Percentiles rank a stretch among this genome's conserved stretches.
Evolutionary conservation across 1,140 invertebrate species (phyloP).

Genomic region (Drosophila navojoa): DNA sequence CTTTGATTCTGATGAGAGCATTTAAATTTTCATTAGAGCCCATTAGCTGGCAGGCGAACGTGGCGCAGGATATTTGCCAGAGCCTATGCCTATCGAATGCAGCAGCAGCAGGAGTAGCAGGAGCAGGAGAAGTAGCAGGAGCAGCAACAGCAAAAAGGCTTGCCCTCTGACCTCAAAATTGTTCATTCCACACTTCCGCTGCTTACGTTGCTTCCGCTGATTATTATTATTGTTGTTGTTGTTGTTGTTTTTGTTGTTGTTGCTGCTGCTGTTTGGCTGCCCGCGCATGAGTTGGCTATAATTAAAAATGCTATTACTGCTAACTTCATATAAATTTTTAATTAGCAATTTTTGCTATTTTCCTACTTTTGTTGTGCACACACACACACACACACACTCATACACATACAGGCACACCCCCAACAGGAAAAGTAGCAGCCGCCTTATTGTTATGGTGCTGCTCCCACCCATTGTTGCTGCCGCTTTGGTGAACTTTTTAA

Average conservation of each 20-base stretch:
- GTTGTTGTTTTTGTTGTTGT: conserved; percentile 34
- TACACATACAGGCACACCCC: neutral
- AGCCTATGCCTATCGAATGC: conserved; percentile 40
- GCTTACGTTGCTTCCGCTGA: conserved; percentile 42
- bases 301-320: conserved; percentile 83
- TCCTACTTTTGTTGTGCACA: conserved; percentile 73
- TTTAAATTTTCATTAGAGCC: conserved; percentile 48
- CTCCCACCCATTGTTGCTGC: conserved; percentile 32
- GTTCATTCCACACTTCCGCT: conserved; percentile 77
- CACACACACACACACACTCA: too few species aligned
- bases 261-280: conserved; percentile 55
- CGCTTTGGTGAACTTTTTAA: conserved; percentile 75
- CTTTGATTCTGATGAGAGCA: conserved; percentile 12
- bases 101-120: too few species aligned
- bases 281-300: conserved; percentile 80
- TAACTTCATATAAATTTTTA: conserved; percentile 83
- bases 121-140: conserved; percentile 4
- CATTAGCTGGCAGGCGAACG: conserved; percentile 19
- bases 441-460: conserved; percentile 33
- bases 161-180: conserved; percentile 74
- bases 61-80: conserved; percentile 20
- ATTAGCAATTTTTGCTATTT: conserved; percentile 84
- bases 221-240: conserved; percentile 47
- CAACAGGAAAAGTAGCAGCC: conserved; percentile 19
- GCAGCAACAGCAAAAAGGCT: conserved; percentile 71